A percentile compares a stretch with the other conserved stretches of the same genome.
These are phyloP conservation scores for Eupristina koningsbergeri DNA, from an alignment of 1,140 invertebrate genomes.

Conservation along the genomic window DNA sequence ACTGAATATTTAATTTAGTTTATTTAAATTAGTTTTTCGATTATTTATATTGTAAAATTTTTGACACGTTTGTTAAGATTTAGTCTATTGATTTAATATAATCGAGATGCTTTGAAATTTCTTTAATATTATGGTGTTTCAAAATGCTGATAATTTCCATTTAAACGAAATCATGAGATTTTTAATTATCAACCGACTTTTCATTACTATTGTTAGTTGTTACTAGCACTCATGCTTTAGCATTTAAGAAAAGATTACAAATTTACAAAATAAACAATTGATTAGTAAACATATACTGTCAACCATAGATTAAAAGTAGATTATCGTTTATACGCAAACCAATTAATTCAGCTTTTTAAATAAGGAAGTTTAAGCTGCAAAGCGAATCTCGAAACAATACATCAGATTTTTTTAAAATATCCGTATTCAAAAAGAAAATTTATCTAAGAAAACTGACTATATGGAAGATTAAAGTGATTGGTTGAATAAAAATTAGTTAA, in stretches of 20 bases:
- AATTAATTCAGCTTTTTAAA: neutral
- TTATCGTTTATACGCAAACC: neutral
- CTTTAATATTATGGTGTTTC: neutral
- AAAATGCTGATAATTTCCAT: conserved; percentile 8
- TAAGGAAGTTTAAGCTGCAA: neutral
- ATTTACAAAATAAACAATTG: neutral
- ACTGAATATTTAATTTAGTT: too few relatives aligned
- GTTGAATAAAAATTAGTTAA: neutral
- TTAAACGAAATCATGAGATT: neutral
- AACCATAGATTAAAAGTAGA: neutral
- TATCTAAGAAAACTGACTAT: neutral
- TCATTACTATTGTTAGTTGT: neutral
- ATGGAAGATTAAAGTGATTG: neutral
- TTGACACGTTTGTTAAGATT: neutral
- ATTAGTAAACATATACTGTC: neutral
- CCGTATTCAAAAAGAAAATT: neutral
- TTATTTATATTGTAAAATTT: neutral
- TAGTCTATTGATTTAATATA: neutral
- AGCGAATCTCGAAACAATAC: too few relatives aligned
- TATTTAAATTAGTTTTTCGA: too few relatives aligned
- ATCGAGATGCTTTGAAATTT: neutral
- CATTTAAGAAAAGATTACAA: neutral
- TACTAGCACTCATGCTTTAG: neutral
- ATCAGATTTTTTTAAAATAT: neutral
- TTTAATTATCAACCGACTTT: neutral